A percentile compares a stretch with the other conserved stretches of the same genome.
phyloP scores from a whole-genome alignment of 2,113 vertebrate species.

The Gymnarchus niloticus region DNA sequence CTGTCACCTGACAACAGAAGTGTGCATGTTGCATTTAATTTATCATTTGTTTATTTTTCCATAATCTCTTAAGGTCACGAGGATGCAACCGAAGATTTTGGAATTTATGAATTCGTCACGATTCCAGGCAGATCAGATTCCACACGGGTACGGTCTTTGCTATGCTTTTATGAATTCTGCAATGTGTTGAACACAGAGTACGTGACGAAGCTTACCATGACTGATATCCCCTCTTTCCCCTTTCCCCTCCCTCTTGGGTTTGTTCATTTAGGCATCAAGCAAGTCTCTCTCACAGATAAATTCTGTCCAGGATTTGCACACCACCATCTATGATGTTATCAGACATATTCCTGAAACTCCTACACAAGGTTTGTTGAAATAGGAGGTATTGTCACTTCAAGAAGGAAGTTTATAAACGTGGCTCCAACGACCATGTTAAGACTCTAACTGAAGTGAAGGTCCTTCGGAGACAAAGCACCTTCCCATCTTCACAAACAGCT shows the following conservation, averaged over 20 bases:
- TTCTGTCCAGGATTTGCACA: slow-evolving; percentile 62
- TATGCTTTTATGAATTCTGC: not conserved
- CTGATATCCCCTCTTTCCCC: not conserved
- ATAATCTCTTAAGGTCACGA: slow-evolving; percentile 74
- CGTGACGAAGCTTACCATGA: not conserved
- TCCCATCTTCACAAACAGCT: not conserved
- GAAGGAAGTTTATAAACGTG: not conserved
- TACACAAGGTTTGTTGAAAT: slow-evolving; percentile 55
- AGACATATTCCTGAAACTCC: slow-evolving; percentile 63
- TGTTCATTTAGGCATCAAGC: slow-evolving; percentile 54
- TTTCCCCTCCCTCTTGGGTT: too few species aligned
- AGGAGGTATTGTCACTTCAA: slow-evolving; percentile 12
- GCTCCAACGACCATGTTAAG: not conserved
- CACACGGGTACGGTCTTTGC: slow-evolving; percentile 64
- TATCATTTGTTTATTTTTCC: slow-evolving; percentile 25
- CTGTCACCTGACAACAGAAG: not conserved
- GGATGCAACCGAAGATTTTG: slow-evolving; percentile 88
- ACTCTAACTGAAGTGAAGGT: not conserved
- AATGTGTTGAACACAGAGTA: not conserved
- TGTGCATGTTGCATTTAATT: slow-evolving; percentile 23
- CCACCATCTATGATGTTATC: slow-evolving; percentile 72
- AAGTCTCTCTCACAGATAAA: slow-evolving; percentile 60
- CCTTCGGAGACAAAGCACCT: not conserved
- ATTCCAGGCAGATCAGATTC: slow-evolving; percentile 72
- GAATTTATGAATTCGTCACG: slow-evolving; percentile 91